Evolutionary conservation across 2,888 invertebrate genomes (phyloP), one percentile per base, ranked within the genome.

Genomic region (Criorhina ranunculi): DNA sequence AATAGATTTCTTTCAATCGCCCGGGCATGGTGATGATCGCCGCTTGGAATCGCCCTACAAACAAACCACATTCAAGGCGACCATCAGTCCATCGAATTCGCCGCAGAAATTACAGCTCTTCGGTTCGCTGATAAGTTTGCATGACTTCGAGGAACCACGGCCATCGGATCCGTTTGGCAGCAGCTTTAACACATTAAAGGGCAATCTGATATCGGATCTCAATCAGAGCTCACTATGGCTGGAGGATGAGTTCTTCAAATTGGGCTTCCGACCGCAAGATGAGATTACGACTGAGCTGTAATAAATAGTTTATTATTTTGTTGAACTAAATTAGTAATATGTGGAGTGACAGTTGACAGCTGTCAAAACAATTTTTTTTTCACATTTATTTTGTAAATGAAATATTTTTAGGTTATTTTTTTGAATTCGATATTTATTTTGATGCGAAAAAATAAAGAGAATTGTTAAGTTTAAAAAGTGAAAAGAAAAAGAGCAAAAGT

Each of bases 231-330:
- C 94, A 70, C 93, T 95, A 57, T 95, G 95, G 94, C 91, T 95
- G 76, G 96, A 96, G 89, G 96, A 96, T 89, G 96, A 96, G 91
- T 95, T 96, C 90, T 95, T 95, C 88, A 95, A 96, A 90, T 94
- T 97, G 91, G 96, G 96, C 76, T 96, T 96, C 91, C 93, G 97
- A 89, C 97, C 97, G 59, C 97, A 97, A 92, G 97, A 97, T 92
- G 96, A 97, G 93, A 95, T 96, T 88, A 96, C 96, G 89, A 96
- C 96, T 89, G 96, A 96, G 93, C 94, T 96, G 91, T 96, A 90
- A 88, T 55, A 73, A 78, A 46, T 66, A 70, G n/a, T 29, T 29
- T 67, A 44, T 55, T 53, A 60, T 37, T 53, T 69, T 64, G 70
- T 77, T 82, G 64, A 82, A 76, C n/a, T 76, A 35, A 35, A n/a